Conservation (phyloP, 2,888 invertebrate species). For the Acrobasis suavella region DNA sequence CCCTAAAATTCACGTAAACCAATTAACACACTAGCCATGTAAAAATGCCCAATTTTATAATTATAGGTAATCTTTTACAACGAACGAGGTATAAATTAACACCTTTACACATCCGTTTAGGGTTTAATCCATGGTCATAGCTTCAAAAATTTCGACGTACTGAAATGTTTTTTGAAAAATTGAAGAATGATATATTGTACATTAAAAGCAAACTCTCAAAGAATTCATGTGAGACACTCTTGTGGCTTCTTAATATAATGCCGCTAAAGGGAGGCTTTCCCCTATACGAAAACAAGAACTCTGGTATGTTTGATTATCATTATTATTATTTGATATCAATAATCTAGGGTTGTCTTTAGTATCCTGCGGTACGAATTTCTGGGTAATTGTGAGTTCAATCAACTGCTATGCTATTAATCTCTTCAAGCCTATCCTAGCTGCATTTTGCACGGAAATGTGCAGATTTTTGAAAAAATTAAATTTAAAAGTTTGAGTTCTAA, state of each 20-base stretch:
- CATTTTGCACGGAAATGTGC: no score
- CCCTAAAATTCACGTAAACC: no score
- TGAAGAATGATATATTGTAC: constrained; percentile 9
- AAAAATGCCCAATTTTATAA: not conserved
- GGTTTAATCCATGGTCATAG: not conserved
- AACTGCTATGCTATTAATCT: no score
- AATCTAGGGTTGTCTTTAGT: no score
- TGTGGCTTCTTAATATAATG: constrained; percentile 24
- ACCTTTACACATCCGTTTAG: not conserved
- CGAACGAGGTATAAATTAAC: not conserved
- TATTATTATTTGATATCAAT: no score
- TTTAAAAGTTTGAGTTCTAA: no score
- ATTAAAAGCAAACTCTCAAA: constrained; percentile 14
- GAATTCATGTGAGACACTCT: constrained; percentile 20
- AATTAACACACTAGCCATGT: no score
- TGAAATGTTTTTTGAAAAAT: constrained; percentile 17
- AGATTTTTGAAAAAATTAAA: no score
- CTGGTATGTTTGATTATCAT: constrained; percentile 26
- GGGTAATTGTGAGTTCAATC: no score
- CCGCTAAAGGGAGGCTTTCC: constrained; percentile 28
- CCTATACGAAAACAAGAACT: constrained; percentile 18
- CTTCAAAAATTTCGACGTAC: not conserved
- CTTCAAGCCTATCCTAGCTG: no score
- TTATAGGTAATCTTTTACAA: not conserved
- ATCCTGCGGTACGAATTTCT: no score